Conservation (phyloP, 2,113 vertebrate genomes). For the Phalacrocorax aristotelis region DNA sequence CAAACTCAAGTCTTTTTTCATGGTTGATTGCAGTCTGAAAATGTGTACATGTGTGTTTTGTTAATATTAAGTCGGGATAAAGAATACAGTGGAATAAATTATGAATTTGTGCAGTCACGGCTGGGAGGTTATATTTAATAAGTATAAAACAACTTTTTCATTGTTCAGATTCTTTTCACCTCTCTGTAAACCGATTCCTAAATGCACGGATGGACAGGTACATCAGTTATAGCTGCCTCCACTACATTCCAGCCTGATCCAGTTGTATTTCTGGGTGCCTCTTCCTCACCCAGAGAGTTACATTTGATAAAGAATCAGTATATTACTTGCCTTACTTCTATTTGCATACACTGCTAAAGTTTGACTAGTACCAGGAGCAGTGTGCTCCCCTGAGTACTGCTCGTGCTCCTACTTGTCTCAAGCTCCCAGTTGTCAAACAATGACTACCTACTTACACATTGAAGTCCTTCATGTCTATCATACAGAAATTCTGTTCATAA, state of each 20-base stretch:
- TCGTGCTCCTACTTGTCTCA: not conserved
- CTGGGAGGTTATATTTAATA: not conserved
- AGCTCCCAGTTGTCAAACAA: not conserved
- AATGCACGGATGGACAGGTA: not conserved
- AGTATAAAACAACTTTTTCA: not conserved
- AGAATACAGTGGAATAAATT: not conserved
- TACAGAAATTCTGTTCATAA: not conserved
- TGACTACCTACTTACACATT: not conserved
- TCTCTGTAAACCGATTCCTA: not conserved
- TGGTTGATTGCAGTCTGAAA: not conserved
- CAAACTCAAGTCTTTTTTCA: not conserved
- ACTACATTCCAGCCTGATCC: not conserved
- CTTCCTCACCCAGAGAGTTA: not conserved
- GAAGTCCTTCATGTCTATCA: not conserved
- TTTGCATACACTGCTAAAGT: not conserved
- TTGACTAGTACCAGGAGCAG: not conserved
- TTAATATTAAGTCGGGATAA: not conserved
- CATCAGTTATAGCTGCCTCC: not conserved
- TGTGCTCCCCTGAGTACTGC: not conserved
- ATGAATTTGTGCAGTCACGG: not conserved
- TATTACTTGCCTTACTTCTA: not conserved
- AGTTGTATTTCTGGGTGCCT: not conserved
- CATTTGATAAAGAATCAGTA: not conserved
- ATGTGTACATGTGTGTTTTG: not conserved
- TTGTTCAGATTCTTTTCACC: not conserved